phyloP scores from a whole-genome alignment of 2,113 vertebrate species.

The Excalfactoria chinensis region DNA sequence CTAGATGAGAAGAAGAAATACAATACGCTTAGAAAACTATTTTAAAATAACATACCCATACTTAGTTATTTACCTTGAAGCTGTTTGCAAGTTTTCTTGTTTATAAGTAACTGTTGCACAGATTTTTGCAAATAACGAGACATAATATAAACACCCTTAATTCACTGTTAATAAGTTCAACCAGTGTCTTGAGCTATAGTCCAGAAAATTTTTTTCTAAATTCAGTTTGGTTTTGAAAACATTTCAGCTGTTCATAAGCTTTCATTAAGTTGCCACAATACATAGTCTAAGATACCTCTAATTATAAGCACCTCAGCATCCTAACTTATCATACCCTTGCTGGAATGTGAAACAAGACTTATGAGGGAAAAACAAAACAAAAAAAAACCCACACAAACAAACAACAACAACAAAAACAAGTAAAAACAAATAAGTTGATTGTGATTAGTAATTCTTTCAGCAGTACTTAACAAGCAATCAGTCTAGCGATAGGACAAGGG shows the following conservation, averaged over 20 bases:
- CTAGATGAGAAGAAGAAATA: conserved; percentile 64
- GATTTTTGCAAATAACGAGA: not conserved
- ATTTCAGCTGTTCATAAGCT: not conserved
- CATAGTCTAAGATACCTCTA: not conserved
- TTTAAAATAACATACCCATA: not conserved
- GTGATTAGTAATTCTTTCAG: conserved; percentile 20
- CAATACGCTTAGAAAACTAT: not conserved
- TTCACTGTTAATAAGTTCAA: not conserved
- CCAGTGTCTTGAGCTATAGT: not conserved
- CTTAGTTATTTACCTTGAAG: not conserved
- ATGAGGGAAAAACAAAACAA: not conserved
- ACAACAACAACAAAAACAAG: not conserved
- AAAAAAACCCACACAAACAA: no score
- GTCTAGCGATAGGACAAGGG: no score
- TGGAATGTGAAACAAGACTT: not conserved
- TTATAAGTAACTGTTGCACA: not conserved
- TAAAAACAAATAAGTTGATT: not conserved
- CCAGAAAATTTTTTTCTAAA: not conserved
- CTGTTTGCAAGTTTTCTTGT: not conserved
- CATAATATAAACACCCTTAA: not conserved
- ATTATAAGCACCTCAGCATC: not conserved
- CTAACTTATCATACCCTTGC: not conserved
- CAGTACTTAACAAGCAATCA: not conserved
- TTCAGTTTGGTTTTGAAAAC: not conserved
- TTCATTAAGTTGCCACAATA: not conserved